Evolutionary conservation across 2,888 invertebrate species (phyloP).

Genomic region (Noctua janthe): DNA sequence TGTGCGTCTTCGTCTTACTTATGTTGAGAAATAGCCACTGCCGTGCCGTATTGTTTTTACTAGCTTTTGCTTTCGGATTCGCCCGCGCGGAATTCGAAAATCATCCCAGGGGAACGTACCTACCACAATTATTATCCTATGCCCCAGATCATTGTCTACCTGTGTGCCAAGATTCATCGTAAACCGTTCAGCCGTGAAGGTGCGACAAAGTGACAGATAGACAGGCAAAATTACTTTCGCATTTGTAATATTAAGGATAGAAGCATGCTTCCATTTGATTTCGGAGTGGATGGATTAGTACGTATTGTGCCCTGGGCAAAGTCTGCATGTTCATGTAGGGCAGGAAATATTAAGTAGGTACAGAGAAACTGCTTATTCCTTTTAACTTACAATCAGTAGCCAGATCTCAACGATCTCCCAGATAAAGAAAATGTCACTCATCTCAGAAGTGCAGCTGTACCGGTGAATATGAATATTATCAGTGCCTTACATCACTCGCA

Average conservation of each 20-base stretch:
- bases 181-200: not conserved
- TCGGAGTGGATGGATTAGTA: not conserved
- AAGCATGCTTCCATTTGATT: not conserved
- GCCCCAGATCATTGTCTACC: not conserved
- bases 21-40: not conserved
- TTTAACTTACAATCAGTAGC: not conserved
- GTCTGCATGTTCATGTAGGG: not conserved
- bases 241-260: not conserved
- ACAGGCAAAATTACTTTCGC: not conserved
- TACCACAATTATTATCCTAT: not conserved
- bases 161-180: not conserved
- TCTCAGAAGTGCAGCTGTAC: conserved; percentile 11
- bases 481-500: conserved; percentile 26
- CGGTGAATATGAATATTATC: conserved; percentile 33
- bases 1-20: not conserved
- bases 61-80: not conserved
- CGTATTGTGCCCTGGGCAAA: not conserved
- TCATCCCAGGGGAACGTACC: not conserved
- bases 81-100: not conserved
- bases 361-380: not conserved
- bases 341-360: not conserved
- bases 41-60: not conserved
- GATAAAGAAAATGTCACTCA: conserved; percentile 7
- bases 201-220: not conserved
- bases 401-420: not conserved